Evolutionary conservation across 2,797 vertebrate species (phyloP).

Genomic region (Meda fulgida): DNA sequence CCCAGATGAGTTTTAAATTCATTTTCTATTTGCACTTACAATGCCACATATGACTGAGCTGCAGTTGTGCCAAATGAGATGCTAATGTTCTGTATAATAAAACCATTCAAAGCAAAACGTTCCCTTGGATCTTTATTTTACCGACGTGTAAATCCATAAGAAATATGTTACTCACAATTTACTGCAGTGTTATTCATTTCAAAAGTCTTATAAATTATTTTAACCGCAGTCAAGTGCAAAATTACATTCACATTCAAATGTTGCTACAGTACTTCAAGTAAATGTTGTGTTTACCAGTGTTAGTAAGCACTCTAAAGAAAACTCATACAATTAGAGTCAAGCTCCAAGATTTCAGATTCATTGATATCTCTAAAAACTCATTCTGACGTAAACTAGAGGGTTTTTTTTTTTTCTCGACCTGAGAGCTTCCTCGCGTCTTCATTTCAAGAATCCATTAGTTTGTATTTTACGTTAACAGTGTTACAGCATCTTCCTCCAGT

Average conservation of each 20-base stretch:
- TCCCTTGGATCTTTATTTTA: constrained; percentile 25
- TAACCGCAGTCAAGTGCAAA: background rate
- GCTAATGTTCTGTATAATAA: constrained; percentile 17
- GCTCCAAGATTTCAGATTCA: background rate
- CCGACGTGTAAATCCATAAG: background rate
- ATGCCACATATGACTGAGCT: background rate
- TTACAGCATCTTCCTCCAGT: background rate
- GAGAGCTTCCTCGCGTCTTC: background rate
- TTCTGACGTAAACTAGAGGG: background rate
- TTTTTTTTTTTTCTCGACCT: background rate
- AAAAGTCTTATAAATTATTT: constrained; percentile 25
- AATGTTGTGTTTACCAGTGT: constrained; percentile 8
- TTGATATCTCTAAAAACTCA: background rate
- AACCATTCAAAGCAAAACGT: background rate
- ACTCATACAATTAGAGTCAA: background rate
- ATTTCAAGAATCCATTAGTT: background rate
- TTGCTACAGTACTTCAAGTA: constrained; percentile 15
- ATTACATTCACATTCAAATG: constrained; percentile 4
- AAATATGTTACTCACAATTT: background rate
- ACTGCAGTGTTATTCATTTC: background rate
- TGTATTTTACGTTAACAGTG: background rate
- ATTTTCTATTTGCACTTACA: background rate
- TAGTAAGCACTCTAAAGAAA: background rate
- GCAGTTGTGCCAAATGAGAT: constrained; percentile 5
- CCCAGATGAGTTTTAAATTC: background rate